Percentiles rank a stretch among this genome's conserved stretches.
phyloP scores from a whole-genome alignment of 2,113 vertebrate genomes.

The Haemorhous mexicanus region DNA sequence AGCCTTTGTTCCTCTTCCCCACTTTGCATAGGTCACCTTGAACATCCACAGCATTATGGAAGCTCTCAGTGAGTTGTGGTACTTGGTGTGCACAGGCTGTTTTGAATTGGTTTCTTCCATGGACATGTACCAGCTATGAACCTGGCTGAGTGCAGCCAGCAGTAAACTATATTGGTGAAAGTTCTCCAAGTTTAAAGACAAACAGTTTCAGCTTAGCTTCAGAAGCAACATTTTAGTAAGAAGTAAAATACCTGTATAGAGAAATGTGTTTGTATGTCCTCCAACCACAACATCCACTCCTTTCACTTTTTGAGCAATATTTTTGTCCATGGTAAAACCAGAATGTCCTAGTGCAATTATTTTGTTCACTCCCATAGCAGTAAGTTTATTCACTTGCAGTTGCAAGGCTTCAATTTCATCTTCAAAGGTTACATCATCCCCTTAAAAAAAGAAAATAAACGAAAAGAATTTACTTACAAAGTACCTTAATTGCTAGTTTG shows the following conservation, averaged over 20 bases:
- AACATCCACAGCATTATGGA: not conserved
- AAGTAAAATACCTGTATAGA: conserved; percentile 84
- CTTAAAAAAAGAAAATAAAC: conserved; percentile 45
- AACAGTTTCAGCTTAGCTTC: not conserved
- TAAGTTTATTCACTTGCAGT: conserved; percentile 81
- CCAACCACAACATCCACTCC: conserved; percentile 92
- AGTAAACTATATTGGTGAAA: not conserved
- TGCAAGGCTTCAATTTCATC: conserved; percentile 86
- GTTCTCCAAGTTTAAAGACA: not conserved
- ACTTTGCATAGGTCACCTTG: not conserved
- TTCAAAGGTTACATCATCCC: conserved; percentile 79
- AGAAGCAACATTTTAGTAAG: not conserved
- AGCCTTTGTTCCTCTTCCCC: not conserved
- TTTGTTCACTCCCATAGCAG: conserved; percentile 81
- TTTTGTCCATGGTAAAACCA: conserved; percentile 83
- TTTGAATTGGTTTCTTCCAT: not conserved
- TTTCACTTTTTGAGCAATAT: conserved; percentile 83
- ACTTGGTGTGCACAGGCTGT: not conserved
- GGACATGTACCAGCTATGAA: not conserved
- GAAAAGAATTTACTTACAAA: not conserved
- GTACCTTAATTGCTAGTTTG: not conserved
- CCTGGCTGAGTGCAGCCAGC: not conserved
- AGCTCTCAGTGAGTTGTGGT: not conserved
- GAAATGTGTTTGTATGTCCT: conserved; percentile 93
- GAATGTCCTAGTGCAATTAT: conserved; percentile 95